Conservation (phyloP, 2,113 vertebrate genomes). For the Symphodus melops region DNA sequence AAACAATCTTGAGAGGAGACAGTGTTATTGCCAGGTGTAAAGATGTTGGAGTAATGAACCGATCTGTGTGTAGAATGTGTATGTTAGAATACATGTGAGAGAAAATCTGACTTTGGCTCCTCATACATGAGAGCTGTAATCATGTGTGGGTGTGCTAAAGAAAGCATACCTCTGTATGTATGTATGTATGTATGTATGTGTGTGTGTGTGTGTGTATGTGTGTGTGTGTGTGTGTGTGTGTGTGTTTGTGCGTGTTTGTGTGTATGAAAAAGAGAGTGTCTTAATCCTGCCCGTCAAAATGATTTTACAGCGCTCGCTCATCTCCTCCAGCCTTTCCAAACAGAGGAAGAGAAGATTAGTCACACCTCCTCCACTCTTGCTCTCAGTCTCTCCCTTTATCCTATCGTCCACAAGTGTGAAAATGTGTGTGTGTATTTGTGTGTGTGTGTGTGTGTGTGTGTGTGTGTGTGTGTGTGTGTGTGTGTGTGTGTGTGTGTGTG, state of each 20-base stretch:
- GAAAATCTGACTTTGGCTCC: constrained; percentile 20
- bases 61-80: neutral
- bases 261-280: constrained; percentile 19
- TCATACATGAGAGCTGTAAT: constrained; percentile 22
- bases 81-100: constrained; percentile 23
- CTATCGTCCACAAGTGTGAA: constrained; percentile 67
- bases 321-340: constrained; percentile 76
- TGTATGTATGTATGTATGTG: constrained; percentile 13
- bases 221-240: neutral
- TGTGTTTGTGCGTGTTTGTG: neutral
- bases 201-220: constrained; percentile 15
- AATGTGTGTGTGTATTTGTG: constrained; percentile 5
- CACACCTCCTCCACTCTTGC: constrained; percentile 78
- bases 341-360: constrained; percentile 81
- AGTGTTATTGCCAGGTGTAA: constrained; percentile 34
- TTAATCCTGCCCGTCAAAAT: constrained; percentile 81
- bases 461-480: constrained; percentile 13
- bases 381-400: constrained; percentile 72
- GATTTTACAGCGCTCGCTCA: constrained; percentile 80
- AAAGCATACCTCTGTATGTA: constrained; percentile 37
- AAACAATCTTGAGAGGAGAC: constrained; percentile 18
- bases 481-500: constrained; percentile 44
- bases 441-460: constrained; percentile 19
- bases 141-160: constrained; percentile 38
- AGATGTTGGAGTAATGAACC: constrained; percentile 14